Evolutionary conservation across 2,113 vertebrate genomes (phyloP).

Genomic region (Accipiter cooperii): DNA sequence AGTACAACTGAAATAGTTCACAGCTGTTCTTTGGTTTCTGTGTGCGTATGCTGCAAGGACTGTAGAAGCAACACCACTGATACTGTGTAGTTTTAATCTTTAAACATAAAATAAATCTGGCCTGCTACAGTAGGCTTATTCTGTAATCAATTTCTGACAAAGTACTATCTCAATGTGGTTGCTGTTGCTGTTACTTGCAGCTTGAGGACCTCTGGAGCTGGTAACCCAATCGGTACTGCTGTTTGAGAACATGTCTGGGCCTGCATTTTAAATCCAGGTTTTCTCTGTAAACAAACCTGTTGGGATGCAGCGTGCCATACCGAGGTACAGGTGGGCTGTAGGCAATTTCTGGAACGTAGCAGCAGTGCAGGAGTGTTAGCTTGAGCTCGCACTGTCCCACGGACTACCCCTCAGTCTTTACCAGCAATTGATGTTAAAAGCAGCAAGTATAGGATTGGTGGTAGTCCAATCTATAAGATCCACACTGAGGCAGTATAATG

Average conservation of each 20-base stretch:
- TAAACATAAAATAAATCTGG: not conserved
- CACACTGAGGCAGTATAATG: not conserved
- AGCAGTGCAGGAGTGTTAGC: not conserved
- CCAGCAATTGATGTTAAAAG: not conserved
- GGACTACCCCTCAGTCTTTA: not conserved
- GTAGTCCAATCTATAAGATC: not conserved
- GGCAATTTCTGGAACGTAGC: not conserved
- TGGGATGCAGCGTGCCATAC: not conserved
- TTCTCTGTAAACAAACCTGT: not conserved
- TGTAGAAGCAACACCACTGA: not conserved
- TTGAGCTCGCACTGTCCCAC: not conserved
- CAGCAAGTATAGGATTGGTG: not conserved
- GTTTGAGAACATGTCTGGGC: not conserved
- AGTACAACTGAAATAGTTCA: slow-evolving; percentile 1
- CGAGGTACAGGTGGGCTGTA: not conserved
- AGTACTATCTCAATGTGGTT: accelerated
- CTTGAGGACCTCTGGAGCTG: not conserved
- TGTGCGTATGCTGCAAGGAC: not conserved
- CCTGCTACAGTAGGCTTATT: not conserved
- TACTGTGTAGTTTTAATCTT: not conserved
- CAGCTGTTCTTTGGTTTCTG: not conserved
- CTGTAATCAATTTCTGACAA: not conserved
- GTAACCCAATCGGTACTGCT: not conserved
- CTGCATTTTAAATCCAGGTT: not conserved
- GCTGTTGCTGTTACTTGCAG: not conserved